These are phyloP conservation scores for Dynastes hyllus DNA, from an alignment of 2,888 invertebrate species.

Conservation along the genomic window DNA sequence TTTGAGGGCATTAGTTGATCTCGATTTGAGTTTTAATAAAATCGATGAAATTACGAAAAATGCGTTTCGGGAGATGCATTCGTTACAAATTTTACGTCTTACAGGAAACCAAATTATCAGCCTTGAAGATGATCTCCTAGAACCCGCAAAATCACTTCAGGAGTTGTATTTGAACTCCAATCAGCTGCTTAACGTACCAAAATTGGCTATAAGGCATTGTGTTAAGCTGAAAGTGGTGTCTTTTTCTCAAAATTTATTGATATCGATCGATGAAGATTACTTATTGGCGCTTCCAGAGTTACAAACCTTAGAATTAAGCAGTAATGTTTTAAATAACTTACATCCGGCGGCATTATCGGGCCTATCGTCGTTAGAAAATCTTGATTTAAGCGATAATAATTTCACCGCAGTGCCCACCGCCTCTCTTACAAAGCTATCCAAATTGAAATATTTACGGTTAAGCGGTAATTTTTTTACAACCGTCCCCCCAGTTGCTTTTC, in stretches of 20 bases:
- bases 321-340: slow-evolving; percentile 84
- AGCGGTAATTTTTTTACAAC: slow-evolving; percentile 85
- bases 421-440: slow-evolving; percentile 84
- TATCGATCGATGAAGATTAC: slow-evolving; percentile 81
- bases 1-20: slow-evolving; percentile 77
- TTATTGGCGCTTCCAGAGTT: slow-evolving; percentile 83
- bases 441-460: slow-evolving; percentile 83
- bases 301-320: slow-evolving; percentile 80
- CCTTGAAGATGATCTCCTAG: slow-evolving; percentile 82
- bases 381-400: slow-evolving; percentile 89
- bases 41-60: slow-evolving; percentile 82
- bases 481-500: slow-evolving; percentile 85
- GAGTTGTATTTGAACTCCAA: slow-evolving; percentile 85
- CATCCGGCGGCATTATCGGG: slow-evolving; percentile 84
- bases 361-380: slow-evolving; percentile 80
- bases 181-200: slow-evolving; percentile 84
- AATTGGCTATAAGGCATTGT: slow-evolving; percentile 79
- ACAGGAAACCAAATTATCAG: slow-evolving; percentile 84
- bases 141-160: slow-evolving; percentile 78
- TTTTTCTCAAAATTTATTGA: slow-evolving; percentile 86
- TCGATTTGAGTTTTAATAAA: slow-evolving; percentile 86
- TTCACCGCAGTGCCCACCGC: slow-evolving; percentile 84
- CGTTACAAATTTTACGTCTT: slow-evolving; percentile 83
- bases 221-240: slow-evolving; percentile 82
- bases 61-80: slow-evolving; percentile 85